Percentiles rank a stretch among this genome's conserved stretches.
Conservation (phyloP, 2,797 vertebrate genomes). For the Tokudaia tokunoshimensis region DNA sequence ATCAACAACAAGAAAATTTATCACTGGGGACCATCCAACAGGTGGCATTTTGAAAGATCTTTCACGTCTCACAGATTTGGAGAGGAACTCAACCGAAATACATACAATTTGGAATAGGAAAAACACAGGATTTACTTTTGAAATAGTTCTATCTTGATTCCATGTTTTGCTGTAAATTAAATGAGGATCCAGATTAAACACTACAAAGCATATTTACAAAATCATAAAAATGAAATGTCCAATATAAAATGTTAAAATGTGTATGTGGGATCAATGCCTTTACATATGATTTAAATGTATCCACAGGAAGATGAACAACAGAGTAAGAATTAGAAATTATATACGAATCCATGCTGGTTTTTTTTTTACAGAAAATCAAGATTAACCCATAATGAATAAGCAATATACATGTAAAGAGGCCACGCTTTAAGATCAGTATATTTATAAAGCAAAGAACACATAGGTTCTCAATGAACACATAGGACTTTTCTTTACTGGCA, state of each 20-base stretch:
- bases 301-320: neutral
- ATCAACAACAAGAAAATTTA: neutral
- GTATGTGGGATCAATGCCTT: neutral
- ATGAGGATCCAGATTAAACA: neutral
- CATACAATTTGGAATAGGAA: neutral
- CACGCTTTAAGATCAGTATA: neutral
- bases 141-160: neutral
- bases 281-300: neutral
- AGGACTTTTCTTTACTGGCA: neutral
- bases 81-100: conserved; percentile 31
- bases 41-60: neutral
- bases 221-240: neutral
- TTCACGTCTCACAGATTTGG: conserved; percentile 2
- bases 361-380: neutral
- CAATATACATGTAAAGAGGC: neutral
- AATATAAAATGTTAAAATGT: neutral
- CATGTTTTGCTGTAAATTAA: conserved; percentile 33
- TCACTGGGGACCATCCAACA: neutral
- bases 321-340: neutral
- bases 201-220: neutral
- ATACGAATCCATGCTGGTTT: neutral
- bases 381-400: neutral
- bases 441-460: conserved; percentile 3
- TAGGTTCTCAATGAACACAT: neutral
- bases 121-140: neutral